Conservation (phyloP, 2,113 vertebrate species). For the Lanius ludovicianus region DNA sequence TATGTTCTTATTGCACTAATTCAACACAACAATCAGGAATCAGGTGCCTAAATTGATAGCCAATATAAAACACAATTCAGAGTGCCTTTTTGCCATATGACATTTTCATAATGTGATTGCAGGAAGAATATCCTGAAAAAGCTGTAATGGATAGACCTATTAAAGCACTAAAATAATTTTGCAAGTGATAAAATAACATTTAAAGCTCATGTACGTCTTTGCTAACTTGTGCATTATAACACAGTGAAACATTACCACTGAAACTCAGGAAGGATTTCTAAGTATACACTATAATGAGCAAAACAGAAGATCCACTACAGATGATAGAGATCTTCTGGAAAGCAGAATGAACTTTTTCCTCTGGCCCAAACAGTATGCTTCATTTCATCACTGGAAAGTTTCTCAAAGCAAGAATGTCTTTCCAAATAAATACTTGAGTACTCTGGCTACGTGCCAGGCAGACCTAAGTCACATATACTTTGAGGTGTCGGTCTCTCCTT, state of each 20-base stretch:
- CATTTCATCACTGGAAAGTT: not conserved
- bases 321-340: not conserved
- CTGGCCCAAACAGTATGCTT: not conserved
- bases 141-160: not conserved
- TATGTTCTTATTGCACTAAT: not conserved
- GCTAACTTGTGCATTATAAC: not conserved
- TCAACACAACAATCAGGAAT: not conserved
- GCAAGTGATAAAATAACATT: not conserved
- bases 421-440: not conserved
- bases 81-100: not conserved
- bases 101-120: not conserved
- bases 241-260: not conserved
- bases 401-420: not conserved
- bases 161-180: not conserved
- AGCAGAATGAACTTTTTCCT: not conserved
- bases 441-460: accelerated
- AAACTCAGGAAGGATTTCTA: not conserved
- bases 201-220: not conserved
- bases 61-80: not conserved
- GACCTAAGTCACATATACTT: not conserved
- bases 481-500: accelerated
- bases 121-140: not conserved
- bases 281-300: not conserved
- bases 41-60: not conserved
- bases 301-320: not conserved